Percentiles rank a stretch among this genome's conserved stretches.
These are phyloP conservation scores for Theonella swinhoei DNA, from an alignment of 37 sponge, comb jelly and placozoan species.

Conservation along the genomic window DNA sequence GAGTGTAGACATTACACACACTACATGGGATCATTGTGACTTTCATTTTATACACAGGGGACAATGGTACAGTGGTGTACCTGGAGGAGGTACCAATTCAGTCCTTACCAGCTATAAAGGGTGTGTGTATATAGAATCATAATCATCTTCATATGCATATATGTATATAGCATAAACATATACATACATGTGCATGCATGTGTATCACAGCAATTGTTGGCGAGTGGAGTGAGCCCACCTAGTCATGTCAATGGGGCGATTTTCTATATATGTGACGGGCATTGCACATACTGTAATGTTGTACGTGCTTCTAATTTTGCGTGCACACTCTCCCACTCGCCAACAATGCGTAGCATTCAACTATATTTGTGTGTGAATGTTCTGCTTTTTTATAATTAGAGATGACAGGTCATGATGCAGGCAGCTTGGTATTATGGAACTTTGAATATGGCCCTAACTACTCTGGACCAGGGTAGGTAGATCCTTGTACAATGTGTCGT, in stretches of 20 bases:
- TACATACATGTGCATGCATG: slow-evolving; percentile 6
- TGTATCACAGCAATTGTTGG: no score
- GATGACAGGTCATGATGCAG: slow-evolving; percentile 68
- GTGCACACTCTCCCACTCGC: neutral
- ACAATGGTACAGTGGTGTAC: slow-evolving; percentile 56
- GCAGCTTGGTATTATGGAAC: slow-evolving; percentile 62
- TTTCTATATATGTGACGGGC: no score
- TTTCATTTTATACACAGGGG: slow-evolving; percentile 9
- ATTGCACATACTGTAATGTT: no score
- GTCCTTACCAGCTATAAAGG: slow-evolving; percentile 50
- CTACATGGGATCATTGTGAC: neutral
- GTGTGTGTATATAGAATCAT: no score
- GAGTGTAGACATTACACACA: slow-evolving; percentile 18
- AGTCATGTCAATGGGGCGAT: no score
- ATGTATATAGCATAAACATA: no score
- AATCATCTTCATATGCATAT: neutral
- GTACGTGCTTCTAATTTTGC: no score
- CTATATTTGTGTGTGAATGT: neutral
- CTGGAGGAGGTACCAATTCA: slow-evolving; percentile 88
- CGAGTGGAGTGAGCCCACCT: no score
- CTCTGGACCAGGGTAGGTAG: slow-evolving; percentile 92
- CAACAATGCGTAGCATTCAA: no score
- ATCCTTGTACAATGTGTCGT: no score
- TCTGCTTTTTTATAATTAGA: slow-evolving; percentile 21
- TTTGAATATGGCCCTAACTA: slow-evolving; percentile 82